A percentile compares a stretch with the other conserved stretches of the same genome.
Evolutionary conservation across 2,888 invertebrate genomes (phyloP).

Genomic region (Caenorhabditis afra): DNA sequence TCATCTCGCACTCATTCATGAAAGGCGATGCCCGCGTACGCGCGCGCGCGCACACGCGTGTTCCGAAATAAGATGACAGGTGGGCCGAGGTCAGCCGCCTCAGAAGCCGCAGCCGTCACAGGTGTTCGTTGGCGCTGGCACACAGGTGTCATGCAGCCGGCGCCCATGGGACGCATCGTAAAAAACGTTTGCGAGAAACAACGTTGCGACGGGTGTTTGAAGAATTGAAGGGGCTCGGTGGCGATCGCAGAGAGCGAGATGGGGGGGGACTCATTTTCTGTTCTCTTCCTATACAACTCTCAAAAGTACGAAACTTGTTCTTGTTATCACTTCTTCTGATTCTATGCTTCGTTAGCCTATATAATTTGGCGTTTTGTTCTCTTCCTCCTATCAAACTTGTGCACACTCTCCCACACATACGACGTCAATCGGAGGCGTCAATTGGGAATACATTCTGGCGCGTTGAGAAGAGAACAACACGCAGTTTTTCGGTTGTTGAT

Average conservation of each 20-base stretch:
- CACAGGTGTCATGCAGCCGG: constrained; percentile 56
- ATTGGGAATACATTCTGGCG: constrained; percentile 11
- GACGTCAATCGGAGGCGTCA: constrained; percentile 14
- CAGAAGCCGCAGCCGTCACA: constrained; percentile 21
- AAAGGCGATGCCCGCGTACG: constrained; percentile 24
- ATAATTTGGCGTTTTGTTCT: not conserved
- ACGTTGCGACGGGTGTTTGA: not conserved
- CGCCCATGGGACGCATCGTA: constrained; percentile 21
- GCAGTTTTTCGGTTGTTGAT: constrained; percentile 4
- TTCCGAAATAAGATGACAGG: constrained; percentile 28
- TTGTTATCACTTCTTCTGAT: no score
- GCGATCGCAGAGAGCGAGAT: no score
- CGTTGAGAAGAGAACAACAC: constrained; percentile 10
- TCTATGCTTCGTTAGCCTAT: not conserved
- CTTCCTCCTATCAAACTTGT: not conserved
- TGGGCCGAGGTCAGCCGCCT: constrained; percentile 11
- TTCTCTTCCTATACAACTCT: no score
- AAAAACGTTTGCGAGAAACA: constrained; percentile 17
- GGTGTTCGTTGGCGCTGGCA: constrained; percentile 29
- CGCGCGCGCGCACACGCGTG: no score
- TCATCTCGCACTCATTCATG: not conserved
- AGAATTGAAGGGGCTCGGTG: not conserved
- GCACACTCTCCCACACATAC: no score
- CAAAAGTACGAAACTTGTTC: no score
- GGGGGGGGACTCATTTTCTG: no score